Percentiles rank a stretch among this genome's conserved stretches.
Conservation (phyloP, 1,140 invertebrate genomes). For the Heliconius eleuchia region DNA sequence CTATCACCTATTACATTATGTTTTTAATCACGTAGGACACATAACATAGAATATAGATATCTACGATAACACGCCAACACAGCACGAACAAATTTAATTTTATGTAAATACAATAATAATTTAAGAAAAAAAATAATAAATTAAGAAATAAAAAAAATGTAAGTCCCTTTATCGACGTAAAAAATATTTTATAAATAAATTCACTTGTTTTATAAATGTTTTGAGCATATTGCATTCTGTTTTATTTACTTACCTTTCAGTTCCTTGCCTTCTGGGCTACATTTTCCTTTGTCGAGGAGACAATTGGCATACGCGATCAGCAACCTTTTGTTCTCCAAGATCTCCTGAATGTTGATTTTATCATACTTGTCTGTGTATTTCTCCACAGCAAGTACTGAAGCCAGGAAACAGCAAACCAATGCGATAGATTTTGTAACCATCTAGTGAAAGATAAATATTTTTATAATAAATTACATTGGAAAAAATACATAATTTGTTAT, state of each 20-base stretch:
- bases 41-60: too few species aligned
- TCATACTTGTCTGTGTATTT: conserved; percentile 88
- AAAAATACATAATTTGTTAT: conserved; percentile 13
- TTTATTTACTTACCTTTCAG: conserved; percentile 84
- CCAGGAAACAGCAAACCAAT: conserved; percentile 63
- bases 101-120: too few species aligned
- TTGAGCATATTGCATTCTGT: too few species aligned
- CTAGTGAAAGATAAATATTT: conserved; percentile 41
- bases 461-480: neutral
- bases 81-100: too few species aligned
- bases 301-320: conserved; percentile 86
- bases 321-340: conserved; percentile 85
- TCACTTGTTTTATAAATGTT: neutral
- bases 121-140: too few species aligned
- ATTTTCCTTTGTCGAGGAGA: conserved; percentile 84
- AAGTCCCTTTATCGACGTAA: too few species aligned
- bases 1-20: too few species aligned
- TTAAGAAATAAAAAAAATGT: too few species aligned
- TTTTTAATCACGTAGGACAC: too few species aligned
- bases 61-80: too few species aligned
- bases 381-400: conserved; percentile 49
- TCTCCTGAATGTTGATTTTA: conserved; percentile 86
- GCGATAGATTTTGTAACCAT: conserved; percentile 52
- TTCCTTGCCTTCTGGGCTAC: conserved; percentile 86
- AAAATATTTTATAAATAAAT: neutral